phyloP scores from a whole-genome alignment of 2,113 vertebrate genomes.

The Todiramphus chloris region DNA sequence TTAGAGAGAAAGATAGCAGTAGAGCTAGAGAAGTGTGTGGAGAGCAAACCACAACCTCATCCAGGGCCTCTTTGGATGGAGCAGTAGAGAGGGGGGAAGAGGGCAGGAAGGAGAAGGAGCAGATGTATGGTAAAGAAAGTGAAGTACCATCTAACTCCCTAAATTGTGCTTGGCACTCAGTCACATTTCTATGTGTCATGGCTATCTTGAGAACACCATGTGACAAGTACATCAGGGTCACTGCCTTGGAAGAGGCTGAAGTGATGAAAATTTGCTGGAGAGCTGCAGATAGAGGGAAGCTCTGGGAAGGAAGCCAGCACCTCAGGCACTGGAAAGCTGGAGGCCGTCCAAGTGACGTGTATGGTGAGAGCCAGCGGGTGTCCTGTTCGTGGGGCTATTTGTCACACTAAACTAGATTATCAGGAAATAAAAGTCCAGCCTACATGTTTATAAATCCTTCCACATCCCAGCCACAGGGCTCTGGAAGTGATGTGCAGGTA shows the following conservation, averaged over 20 bases:
- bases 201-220: not conserved
- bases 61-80: not conserved
- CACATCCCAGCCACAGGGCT: not conserved
- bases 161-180: not conserved
- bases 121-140: not conserved
- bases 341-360: slow-evolving; percentile 46
- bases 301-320: slow-evolving; percentile 33
- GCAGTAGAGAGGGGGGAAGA: not conserved
- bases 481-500: not conserved
- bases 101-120: not conserved
- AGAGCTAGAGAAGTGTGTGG: not conserved
- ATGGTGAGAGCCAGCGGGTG: not conserved
- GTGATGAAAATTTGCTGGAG: slow-evolving; percentile 36
- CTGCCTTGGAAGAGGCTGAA: not conserved
- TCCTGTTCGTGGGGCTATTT: slow-evolving; percentile 28
- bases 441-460: slow-evolving; percentile 43
- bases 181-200: not conserved
- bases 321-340: slow-evolving; percentile 30
- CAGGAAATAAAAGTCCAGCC: slow-evolving; percentile 49
- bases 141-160: not conserved
- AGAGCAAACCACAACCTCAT: not conserved
- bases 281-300: slow-evolving; percentile 4
- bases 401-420: slow-evolving; percentile 59
- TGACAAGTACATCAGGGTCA: not conserved
- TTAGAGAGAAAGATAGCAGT: not conserved